Base-by-base conservation (phyloP, 2,888 invertebrate species). In the Mythimna impura region DNA sequence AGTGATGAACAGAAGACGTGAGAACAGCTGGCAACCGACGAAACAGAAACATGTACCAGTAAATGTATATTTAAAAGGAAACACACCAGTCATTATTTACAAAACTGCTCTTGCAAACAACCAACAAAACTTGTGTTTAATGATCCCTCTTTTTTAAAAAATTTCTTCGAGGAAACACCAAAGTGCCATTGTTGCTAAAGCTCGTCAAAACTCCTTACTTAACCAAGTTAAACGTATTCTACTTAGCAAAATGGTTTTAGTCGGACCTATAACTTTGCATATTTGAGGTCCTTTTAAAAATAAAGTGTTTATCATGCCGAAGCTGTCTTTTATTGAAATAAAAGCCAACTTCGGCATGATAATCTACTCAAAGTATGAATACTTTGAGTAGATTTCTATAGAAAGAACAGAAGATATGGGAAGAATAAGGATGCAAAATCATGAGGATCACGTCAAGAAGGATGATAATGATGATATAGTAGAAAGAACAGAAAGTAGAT, bases 1-100 rank as follows among this genome's bases (percentile, higher is more conserved):
- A 58, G 54, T 61, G 52, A 60, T n/a, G 20, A 73, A 50, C 14
- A 65, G 47, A 52, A 71, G 47, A 66, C 55, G 64, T 34, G 62
- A 58, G 74, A 79, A 78, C 86, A 86, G 81, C 79, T 85, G 85
- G 73, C 63, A 66, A 67, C 55, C 65, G 66, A 66, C 47, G 20
- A 36, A 71, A 66, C 62, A 69, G 61, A 67, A 74, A 74, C 64
- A 70, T 60, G 50, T 63, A 34, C 36, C 57, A 30, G 40, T 58
- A 47, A 47, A 47, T 47, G 47, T 47, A 47, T 17, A 43, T 62
- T 43, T 62, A 43, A 60, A 60, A 43, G 17, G 22, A 60, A 47
- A 47, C 34, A 20, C 14, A 36, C 67, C 62, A 40, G 71, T 71
- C 65, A 71, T 62, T 70, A 71, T 22, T 36, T 68, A 62, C 36